Base-by-base conservation (phyloP, 1,140 invertebrate genomes). In the Drosophila ohnishii region DNA sequence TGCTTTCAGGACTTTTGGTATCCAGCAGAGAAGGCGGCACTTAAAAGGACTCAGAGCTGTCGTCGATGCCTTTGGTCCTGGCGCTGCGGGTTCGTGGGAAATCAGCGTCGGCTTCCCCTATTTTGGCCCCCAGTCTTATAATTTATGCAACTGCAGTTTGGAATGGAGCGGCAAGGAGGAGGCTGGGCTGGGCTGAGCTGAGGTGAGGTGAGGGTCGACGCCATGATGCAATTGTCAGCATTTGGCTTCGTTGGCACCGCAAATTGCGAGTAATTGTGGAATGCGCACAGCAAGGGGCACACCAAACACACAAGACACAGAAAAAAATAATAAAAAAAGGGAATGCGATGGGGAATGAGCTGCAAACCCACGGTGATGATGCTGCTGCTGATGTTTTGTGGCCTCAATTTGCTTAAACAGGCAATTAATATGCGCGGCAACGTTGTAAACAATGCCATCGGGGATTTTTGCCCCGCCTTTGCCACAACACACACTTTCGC, bases 371-470 rank as follows among this genome's bases (percentile, higher is more conserved):
- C 69, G 69, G 28, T 62, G 70, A 73, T 78, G 60, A 66, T 78
- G 45, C 13, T 47, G 45, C 19, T 69, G 51, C 62, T 78, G 50
- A 62, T 74, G 80, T 84, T 83, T 78, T 83, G 80, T 77, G 77
- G 65, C 82, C 66, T 75, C 80, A 85, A 85, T 85, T 85, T 85
- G 78, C 73, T 80, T 86, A 86, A 86, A 72, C 82, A 86, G 82
- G 82, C 82, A 86, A 86, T 86, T 86, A 86, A 86, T 86, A 86
- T 86, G 82, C 82, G 82, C 66, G 66, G 78, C 82, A 86, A 86
- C 82, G 82, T 80, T 85, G 80, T 84, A 80, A 84, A 84, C 81
- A 84, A 66, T 61, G 76, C 64, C 73, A 71, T 42, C 63, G 61
- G 62, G 78, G 75, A 77, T 66, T 78, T 65, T 69, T 34, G 9